Base-by-base conservation (phyloP, 2,113 vertebrate genomes). In the Dromiciops gliroides region DNA sequence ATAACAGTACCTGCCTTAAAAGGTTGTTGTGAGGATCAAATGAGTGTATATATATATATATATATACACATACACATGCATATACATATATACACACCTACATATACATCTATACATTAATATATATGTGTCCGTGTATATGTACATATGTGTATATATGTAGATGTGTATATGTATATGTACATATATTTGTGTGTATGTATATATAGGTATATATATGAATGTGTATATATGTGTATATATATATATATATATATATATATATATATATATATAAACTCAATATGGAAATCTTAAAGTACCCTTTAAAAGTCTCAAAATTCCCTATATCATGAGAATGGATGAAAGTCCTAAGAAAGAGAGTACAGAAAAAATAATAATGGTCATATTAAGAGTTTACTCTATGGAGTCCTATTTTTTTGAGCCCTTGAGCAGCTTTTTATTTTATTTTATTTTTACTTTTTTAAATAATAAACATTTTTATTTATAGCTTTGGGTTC, bases 261-360 rank as follows among this genome's bases (percentile, higher is more conserved):
- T 10, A 37, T 2, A 14, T 53, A 12, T 60, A 60, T 26, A 60
- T 3, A 60, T 60, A 60, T 60, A 60, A 31, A 53, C 26, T 31
- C 56, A 60, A 14, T 60, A 60, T 31, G 28, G 9, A 60, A 60
- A 60, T 53, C 51, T 52, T 52, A 50, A n/a, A n/a, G n/a, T n/a
- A 67, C 31, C 10, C 10, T 11, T 37, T 67, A 67, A 3, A 67
- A 37, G 56, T 67, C 28, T 67, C 28, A 67, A 37, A 67, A 67
- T 11, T 67, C 3, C 28, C 28, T 3, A 37, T 0, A 3, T 19
- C n/a, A n/a, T n/a, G n/a, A n/a, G n/a, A 0, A 67, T 67, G 28
- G 28, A n/a, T n/a, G 56, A 28, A 37, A 12, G 4, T 11, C 4
- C 28, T 67, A 37, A 67, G 56, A 67, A 37, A 31, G 8, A 12